phyloP scores from a whole-genome alignment of 2,113 vertebrate genomes.

The Sterna hirundo region DNA sequence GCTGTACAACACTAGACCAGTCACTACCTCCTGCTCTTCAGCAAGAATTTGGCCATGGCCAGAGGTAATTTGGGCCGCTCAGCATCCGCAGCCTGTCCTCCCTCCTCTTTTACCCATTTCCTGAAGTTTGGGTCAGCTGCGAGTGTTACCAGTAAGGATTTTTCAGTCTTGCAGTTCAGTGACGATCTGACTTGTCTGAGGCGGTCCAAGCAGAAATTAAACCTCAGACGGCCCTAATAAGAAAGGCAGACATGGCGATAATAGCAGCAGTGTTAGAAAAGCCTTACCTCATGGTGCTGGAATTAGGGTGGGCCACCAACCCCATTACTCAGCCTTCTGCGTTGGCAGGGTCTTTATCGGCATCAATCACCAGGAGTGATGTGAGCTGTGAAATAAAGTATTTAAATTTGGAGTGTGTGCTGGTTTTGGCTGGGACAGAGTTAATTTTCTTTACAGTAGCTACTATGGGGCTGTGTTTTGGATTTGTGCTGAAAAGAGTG shows the following conservation, averaged over 20 bases:
- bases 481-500: background rate
- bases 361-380: constrained; percentile 58
- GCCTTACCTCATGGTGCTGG: constrained; percentile 67
- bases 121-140: background rate
- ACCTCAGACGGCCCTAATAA: constrained; percentile 1
- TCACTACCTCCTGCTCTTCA: background rate
- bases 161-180: background rate
- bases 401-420: background rate
- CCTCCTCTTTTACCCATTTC: background rate
- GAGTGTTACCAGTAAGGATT: background rate
- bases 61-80: background rate
- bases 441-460: background rate
- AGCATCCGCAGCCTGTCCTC: background rate
- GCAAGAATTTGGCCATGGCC: background rate
- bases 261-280: background rate
- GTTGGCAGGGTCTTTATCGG: constrained; percentile 45
- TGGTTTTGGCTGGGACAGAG: background rate
- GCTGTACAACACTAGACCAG: background rate
- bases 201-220: background rate
- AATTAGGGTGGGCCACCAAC: constrained; percentile 71
- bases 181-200: background rate
- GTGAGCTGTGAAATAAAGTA: constrained; percentile 53
- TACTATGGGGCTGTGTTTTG: background rate
- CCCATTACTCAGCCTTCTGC: constrained; percentile 39
- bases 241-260: background rate